Evolutionary conservation across 2,113 vertebrate genomes (phyloP), one percentile per base, ranked within the genome.

Genomic region (Pithys albifrons): DNA sequence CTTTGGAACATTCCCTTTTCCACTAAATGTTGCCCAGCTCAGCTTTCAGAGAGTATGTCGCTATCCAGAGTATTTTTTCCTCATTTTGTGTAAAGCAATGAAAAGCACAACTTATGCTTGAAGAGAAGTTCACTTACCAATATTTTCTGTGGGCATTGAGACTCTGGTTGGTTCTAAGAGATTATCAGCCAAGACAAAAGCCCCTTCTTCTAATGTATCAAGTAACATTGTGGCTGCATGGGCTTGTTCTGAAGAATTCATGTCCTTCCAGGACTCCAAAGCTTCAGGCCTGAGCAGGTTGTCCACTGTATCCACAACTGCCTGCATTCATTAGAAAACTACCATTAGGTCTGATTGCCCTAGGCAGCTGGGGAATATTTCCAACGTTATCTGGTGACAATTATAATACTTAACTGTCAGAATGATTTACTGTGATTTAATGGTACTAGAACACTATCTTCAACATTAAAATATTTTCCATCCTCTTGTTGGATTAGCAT

Each of bases 291-390:
- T 98, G 96, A 99, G 98, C 64, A 99, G 99, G 97, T 99, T 99
- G 98, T 99, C 99, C 80, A 99, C 99, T 5, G 99, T 99, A 97
- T 99, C 99, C 96, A 99, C 99, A 90, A 99, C 99, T 89, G 99
- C 99, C 99, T 99, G 98, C 92, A 98, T 98, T 97, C 98, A 98
- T 97, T 85, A 97, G 95, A 96, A 97, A 97, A 94, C 72, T 67
- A 91, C 65, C 93, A 96, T 98, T 97, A 98, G 93, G 95, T 80
- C 41, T 88, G 85, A 96, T n/a, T 89, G 91, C 84, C 91, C 87
- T 27, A 70, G 95, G 93, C 91, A 93, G 64, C 48, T 94, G 85
- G 75, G 52, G 83, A 80, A 88, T 94, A 87, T 88, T 97, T 93
- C 76, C 94, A 91, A 35, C 2, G 23, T 93, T 95, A 93, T 87